These are phyloP conservation scores for Lycocorax pyrrhopterus DNA, from an alignment of 2,113 vertebrate species.

Conservation along the genomic window DNA sequence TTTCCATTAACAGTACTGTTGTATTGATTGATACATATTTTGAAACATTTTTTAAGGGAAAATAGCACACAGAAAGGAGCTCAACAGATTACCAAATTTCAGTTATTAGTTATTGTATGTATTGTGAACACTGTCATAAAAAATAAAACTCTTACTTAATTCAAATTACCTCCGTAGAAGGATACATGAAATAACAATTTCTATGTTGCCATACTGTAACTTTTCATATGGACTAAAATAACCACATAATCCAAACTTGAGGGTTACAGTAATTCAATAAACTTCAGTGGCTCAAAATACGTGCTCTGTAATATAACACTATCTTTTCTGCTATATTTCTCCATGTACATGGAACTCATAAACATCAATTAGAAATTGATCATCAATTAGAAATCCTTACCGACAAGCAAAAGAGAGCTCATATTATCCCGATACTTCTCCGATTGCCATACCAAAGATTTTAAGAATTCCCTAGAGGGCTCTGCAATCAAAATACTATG, in stretches of 20 bases:
- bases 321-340: neutral
- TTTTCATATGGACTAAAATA: neutral
- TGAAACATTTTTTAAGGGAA: neutral
- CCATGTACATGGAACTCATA: neutral
- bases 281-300: neutral
- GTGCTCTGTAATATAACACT: neutral
- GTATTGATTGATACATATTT: neutral
- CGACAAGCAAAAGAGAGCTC: constrained; percentile 50
- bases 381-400: constrained; percentile 53
- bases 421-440: constrained; percentile 57
- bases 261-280: neutral
- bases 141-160: neutral
- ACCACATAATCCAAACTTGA: neutral
- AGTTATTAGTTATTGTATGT: neutral
- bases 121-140: neutral
- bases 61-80: neutral
- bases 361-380: neutral
- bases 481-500: constrained; percentile 56
- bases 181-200: neutral
- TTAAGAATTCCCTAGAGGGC: constrained; percentile 5
- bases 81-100: neutral
- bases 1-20: neutral
- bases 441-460: constrained; percentile 43
- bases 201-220: neutral
- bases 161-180: neutral